phyloP scores from a whole-genome alignment of 2,888 invertebrate genomes.

The Drosophila lutescens region DNA sequence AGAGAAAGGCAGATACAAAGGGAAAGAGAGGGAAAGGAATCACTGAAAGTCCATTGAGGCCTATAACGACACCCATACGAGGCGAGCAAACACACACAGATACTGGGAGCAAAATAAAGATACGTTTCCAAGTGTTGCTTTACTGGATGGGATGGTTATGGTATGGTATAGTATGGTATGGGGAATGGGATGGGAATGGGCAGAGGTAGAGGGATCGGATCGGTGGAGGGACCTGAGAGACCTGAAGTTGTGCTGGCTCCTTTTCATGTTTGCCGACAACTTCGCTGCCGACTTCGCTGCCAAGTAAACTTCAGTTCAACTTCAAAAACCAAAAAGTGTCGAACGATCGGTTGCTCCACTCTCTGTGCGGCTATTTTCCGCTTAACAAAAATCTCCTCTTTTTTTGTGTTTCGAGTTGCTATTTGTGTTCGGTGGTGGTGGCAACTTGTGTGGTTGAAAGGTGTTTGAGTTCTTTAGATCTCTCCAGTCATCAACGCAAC shows the following conservation, averaged over 20 bases:
- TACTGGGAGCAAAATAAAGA: conserved; percentile 70
- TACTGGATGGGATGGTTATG: conserved; percentile 16
- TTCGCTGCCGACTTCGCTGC: conserved; percentile 57
- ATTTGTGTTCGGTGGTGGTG: conserved; percentile 50
- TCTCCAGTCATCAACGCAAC: conserved; percentile 74
- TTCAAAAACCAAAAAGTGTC: conserved; percentile 75
- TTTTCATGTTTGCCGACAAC: conserved; percentile 74
- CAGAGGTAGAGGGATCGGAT: conserved; percentile 47
- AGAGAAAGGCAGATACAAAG: conserved; percentile 14
- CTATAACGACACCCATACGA: conserved; percentile 67
- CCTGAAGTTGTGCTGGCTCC: conserved; percentile 67
- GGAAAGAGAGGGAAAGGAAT: conserved; percentile 42
- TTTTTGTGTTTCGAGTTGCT: conserved; percentile 34
- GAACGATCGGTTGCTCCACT: conserved; percentile 71
- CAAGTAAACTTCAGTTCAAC: conserved; percentile 54
- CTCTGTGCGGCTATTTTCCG: conserved; percentile 74
- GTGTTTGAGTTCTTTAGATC: conserved; percentile 79
- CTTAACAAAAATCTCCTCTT: conserved; percentile 69
- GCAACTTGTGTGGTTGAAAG: conserved; percentile 79
- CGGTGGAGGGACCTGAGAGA: conserved; percentile 52
- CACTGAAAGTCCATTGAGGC: conserved; percentile 78
- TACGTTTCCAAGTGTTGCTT: conserved; percentile 74
- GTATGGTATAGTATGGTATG: conserved; percentile 11
- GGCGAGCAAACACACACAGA: conserved; percentile 31
- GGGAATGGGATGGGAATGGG: conserved; percentile 12